phyloP scores from a whole-genome alignment of 2,113 vertebrate species.

The Pheucticus melanocephalus region DNA sequence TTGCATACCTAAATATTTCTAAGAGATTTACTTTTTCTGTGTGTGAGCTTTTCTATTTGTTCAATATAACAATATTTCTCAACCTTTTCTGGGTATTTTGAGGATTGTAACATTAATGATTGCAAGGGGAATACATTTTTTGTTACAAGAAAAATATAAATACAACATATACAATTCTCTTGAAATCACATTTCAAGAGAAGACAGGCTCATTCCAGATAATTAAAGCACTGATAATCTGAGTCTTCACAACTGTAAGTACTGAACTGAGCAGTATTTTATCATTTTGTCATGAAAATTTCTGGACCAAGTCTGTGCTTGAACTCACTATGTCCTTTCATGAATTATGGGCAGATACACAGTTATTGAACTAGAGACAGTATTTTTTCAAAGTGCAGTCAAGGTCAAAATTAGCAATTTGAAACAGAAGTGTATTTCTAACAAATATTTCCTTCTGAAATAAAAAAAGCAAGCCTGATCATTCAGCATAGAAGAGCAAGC shows the following conservation, averaged over 20 bases:
- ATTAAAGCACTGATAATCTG: neutral
- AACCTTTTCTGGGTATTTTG: neutral
- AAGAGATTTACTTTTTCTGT: neutral
- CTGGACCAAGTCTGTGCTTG: neutral
- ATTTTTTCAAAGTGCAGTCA: neutral
- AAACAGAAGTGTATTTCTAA: neutral
- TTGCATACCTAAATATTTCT: neutral
- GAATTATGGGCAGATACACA: neutral
- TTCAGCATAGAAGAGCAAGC: neutral
- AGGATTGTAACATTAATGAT: neutral
- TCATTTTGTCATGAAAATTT: neutral
- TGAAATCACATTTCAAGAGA: neutral
- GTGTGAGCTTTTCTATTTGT: neutral
- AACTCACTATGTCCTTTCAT: neutral
- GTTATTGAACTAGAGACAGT: neutral
- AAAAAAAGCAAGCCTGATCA: neutral
- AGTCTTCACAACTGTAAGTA: neutral
- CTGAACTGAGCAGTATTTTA: neutral
- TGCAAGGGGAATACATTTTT: neutral
- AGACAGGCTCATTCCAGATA: neutral
- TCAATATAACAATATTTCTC: neutral
- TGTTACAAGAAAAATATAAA: neutral
- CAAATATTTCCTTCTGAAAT: neutral
- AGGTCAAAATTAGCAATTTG: neutral
- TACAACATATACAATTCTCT: neutral